Percentiles rank a stretch among this genome's conserved stretches.
Conservation (phyloP, 2,888 invertebrate species). For the Apamea sordens region DNA sequence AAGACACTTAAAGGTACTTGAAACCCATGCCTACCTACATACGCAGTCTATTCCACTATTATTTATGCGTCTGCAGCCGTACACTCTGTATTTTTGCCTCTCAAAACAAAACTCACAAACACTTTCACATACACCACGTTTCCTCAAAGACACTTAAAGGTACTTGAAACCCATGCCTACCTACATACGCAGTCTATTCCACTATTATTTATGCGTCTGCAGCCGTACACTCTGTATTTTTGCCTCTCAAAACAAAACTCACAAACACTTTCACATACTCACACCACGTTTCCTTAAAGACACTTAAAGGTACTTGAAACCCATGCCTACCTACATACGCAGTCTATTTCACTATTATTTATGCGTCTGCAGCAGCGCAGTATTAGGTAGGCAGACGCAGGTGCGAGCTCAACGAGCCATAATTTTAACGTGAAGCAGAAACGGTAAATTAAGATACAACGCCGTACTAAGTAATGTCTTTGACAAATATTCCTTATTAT, state of each 20-base stretch:
- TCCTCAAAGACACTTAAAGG: constrained; percentile 11
- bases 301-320: constrained; percentile 1
- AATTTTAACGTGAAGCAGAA: constrained; percentile 79
- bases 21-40: constrained; percentile 6
- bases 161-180: constrained; percentile 10
- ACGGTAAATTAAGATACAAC: constrained; percentile 81
- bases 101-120: background rate
- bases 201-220: constrained; percentile 58
- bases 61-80: constrained; percentile 55
- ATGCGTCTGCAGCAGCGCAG: constrained; percentile 46
- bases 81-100: background rate
- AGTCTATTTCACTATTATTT: constrained; percentile 56
- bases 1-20: constrained; percentile 7
- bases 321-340: constrained; percentile 10
- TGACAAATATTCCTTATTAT: constrained; percentile 86
- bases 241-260: background rate
- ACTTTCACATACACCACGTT: constrained; percentile 30
- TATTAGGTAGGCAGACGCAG: constrained; percentile 72
- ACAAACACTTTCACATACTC: constrained; percentile 8
- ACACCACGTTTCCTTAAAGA: constrained; percentile 31
- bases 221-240: constrained; percentile 8
- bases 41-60: constrained; percentile 47
- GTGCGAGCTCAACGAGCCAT: constrained; percentile 79
- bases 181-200: constrained; percentile 31
- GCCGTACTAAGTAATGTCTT: constrained; percentile 77